Conservation (phyloP, 2,113 vertebrate species). For the Podilymbus podiceps region DNA sequence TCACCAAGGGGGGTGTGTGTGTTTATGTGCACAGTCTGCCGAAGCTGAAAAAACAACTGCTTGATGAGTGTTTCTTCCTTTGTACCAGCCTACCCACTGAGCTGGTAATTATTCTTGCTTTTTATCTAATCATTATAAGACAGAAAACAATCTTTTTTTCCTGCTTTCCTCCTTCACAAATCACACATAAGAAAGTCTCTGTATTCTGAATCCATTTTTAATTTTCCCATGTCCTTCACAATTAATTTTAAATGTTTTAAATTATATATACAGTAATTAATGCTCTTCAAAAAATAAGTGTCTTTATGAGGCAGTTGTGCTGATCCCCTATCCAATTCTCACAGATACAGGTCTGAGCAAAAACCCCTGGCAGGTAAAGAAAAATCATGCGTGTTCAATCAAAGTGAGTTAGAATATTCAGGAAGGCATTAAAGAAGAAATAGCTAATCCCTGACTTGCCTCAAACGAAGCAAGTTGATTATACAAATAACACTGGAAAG, state of each 20-base stretch:
- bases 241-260: not conserved
- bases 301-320: not conserved
- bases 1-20: slow-evolving; percentile 19
- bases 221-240: not conserved
- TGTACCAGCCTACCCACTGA: slow-evolving; percentile 55
- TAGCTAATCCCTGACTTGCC: not conserved
- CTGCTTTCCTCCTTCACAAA: not conserved
- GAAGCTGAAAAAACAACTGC: slow-evolving; percentile 48
- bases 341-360: not conserved
- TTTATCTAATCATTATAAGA: slow-evolving; percentile 58
- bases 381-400: not conserved
- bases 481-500: not conserved
- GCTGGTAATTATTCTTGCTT: slow-evolving; percentile 66
- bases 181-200: not conserved
- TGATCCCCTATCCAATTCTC: not conserved
- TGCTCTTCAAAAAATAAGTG: not conserved
- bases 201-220: not conserved
- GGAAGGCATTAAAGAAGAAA: not conserved
- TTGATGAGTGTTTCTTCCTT: slow-evolving; percentile 56
- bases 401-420: not conserved
- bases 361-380: not conserved
- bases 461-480: not conserved
- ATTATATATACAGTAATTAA: not conserved
- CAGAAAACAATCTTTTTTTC: slow-evolving; percentile 41
- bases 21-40: slow-evolving; percentile 16